These are phyloP conservation scores for Aphyosemion australe DNA, from an alignment of 2,113 vertebrate species.

Conservation along the genomic window DNA sequence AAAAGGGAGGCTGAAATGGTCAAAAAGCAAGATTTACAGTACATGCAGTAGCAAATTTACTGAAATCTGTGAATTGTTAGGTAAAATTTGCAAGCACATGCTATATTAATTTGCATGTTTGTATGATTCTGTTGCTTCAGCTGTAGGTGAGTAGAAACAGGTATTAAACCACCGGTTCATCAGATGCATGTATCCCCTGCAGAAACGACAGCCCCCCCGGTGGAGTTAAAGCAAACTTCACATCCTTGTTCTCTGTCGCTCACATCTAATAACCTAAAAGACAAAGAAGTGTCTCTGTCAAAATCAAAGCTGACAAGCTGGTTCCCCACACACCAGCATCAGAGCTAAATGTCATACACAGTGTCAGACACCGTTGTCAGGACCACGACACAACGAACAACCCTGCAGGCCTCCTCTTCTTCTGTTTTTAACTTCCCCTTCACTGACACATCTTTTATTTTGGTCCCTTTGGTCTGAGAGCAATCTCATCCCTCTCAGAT, in stretches of 20 bases:
- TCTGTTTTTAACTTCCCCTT: conserved; percentile 25
- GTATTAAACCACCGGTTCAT: neutral
- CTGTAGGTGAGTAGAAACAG: no score
- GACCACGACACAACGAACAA: conserved; percentile 61
- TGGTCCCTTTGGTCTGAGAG: conserved; percentile 19
- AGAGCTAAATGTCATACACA: conserved; percentile 63
- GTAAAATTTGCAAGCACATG: no score
- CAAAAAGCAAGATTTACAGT: no score
- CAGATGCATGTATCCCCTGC: neutral
- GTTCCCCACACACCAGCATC: conserved; percentile 59
- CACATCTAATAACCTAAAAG: conserved; percentile 57
- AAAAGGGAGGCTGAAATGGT: no score
- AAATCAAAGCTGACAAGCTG: conserved; percentile 59
- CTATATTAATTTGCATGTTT: no score
- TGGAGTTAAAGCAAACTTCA: conserved; percentile 36
- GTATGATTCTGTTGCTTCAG: neutral
- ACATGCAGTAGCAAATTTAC: no score
- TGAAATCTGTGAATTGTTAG: no score
- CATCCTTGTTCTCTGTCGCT: conserved; percentile 59
- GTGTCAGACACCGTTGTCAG: conserved; percentile 62
- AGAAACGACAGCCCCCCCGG: neutral
- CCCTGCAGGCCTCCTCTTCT: conserved; percentile 37
- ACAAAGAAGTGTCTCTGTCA: conserved; percentile 61
- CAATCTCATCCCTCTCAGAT: conserved; percentile 20
- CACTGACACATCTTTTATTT: conserved; percentile 15